Evolutionary conservation across 2,888 invertebrate genomes (phyloP), one percentile per base, ranked within the genome.

Genomic region (Megamerina dolium): DNA sequence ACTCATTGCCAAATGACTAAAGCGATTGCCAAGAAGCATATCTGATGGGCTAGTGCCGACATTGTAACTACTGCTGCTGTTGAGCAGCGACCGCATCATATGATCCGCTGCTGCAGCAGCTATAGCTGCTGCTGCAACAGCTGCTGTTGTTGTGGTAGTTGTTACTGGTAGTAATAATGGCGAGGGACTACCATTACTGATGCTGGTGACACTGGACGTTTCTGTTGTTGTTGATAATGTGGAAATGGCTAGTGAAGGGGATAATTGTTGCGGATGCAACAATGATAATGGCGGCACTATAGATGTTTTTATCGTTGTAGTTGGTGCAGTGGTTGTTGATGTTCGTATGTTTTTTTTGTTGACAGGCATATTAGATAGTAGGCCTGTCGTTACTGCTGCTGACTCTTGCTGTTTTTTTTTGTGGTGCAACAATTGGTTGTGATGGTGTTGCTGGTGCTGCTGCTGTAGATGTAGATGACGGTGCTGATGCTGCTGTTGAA

Each of bases 1-100:
- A 1, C 66, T 66, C 56, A 66, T 64, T 19, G 64, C 63, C 35
- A 68, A 41, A 37, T 67, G 66, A 36, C 66, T 61, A 20, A 68
- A 61, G 9, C 68, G 61, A 37, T 59, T 63, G 17, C 66, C 60
- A 1, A 66, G 57, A 43, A 62, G 58, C 53, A 60, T 61, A n/a
- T n/a, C n/a, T n/a, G n/a, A n/a, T n/a, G n/a, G n/a, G n/a, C n/a
- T n/a, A n/a, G n/a, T n/a, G n/a, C n/a, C n/a, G n/a, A n/a, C n/a
- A n/a, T n/a, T n/a, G n/a, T n/a, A n/a, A 2, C 66, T 58, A 3
- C 59, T 54, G 33, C 62, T 61, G 10, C 48, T 43, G 12, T 47
- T 55, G 27, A 59, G 48, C 19, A 60, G 37, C 10, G 59, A 52
- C 20, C 50, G 54, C 45, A 55, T 55, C 54, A 55, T 55, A n/a